Base-by-base conservation (phyloP, 2,113 vertebrate genomes). In the Apus apus region DNA sequence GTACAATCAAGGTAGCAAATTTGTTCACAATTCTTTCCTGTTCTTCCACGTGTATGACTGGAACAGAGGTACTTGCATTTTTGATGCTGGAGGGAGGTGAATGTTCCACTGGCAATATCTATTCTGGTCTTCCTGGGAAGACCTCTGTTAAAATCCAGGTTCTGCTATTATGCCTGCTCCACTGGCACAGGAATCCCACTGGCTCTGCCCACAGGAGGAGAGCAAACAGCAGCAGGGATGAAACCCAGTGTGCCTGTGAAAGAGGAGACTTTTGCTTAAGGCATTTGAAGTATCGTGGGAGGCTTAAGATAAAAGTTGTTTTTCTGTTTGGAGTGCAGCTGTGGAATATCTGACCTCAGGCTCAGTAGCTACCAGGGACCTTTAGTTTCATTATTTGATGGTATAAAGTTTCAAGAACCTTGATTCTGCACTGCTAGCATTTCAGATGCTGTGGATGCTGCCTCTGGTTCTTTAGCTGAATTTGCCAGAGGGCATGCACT, bases 301-400 rank as follows among this genome's bases (percentile, higher is more conserved):
- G 83, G 88, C 79, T 95, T 93, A 95, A 96, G 92, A 93, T 90
- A 93, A 93, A 97, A 93, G 85, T 94, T 85, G 56, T 78, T 96
- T 95, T 84, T 91, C 75, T 94, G 70, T 95, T 97, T 91, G 89
- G 58, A 95, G 73, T 90, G 94, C 97, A 97, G 96, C 97, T 97
- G 95, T 85, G 76, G 72, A 95, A 93, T 94, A 95, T 56, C 87
- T 97, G 85, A 87, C 95, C 96, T 89, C 67, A 71, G 93, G 96
- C 94, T 87, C 65, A 78, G 45, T 76, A 85, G 70, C 94, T 95
- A 85, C 45, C 54, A 73, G 80, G 83, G 80, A 87, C 70, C 82
- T 92, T 89, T 68, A 77, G 21, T 61, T 79, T 84, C 70, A 71
- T 84, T 30, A 64, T 89, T 86, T 88, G 34, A 16, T 81, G 91